Evolutionary conservation across 2,797 vertebrate genomes (phyloP), one percentile per base, ranked within the genome.

Genomic region (Smutsia temminckii): DNA sequence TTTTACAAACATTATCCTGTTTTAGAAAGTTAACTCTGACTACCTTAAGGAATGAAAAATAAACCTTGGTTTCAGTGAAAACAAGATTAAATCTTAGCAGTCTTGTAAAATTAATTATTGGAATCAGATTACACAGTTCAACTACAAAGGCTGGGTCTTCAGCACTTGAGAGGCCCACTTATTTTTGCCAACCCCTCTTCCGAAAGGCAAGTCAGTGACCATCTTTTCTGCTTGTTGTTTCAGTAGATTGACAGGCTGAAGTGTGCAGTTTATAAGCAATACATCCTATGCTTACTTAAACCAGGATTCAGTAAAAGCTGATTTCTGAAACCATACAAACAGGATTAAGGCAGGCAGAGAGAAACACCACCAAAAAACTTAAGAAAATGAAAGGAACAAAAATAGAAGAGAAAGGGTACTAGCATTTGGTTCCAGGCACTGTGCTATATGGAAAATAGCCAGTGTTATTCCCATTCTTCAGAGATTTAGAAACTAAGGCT

Each of bases 1-100:
- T 83, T 97, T 94, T 96, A 96, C 66, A 97, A 96, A 97, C 74
- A 93, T n/a, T 84, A 96, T 95, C 3, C 27, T 85, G 94, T 96
- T 95, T 97, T 57, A 87, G 90, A 93, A 87, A 95, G 96, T 93
- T 95, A 97, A 96, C 94, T 96, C 97, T 87, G 95, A 95, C 0
- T 1, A 93, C 83, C 88, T 95, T 93, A 89, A 91, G 85, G 86
- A 91, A 94, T 61, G 61, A 83, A 91, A 96, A 93, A 85, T 94
- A 96, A 9, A 69, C n/a, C 16, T 97, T 94, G 71, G 74, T 93
- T 92, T 96, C 95, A 93, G 57, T 97, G 95, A 97, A 96, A 95
- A 96, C 83, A 75, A 95, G 93, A 96, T 80, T 79, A 91, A 84
- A 83, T 89, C 66, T 93, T 79, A 92, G 78, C 83, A 93, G 91